Conservation (phyloP, 2,888 invertebrate genomes). For the Glaucopsyche alexis region DNA sequence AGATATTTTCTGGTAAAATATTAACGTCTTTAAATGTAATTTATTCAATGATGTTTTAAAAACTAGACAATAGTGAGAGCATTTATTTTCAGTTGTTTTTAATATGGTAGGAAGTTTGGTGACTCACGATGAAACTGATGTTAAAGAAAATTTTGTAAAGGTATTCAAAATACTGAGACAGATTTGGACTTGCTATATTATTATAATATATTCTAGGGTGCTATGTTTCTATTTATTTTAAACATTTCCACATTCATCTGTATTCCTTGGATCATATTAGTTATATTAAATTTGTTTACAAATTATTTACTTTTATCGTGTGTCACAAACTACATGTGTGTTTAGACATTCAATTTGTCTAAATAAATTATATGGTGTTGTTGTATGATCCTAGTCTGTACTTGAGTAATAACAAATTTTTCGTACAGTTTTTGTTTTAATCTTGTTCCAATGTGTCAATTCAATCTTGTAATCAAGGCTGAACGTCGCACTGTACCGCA, state of each 20-base stretch:
- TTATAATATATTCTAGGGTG: too few species aligned
- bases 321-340: not conserved
- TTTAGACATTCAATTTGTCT: not conserved
- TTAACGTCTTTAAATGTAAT: not conserved
- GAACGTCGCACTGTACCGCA: not conserved
- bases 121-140: not conserved
- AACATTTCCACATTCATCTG: not conserved
- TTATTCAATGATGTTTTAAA: not conserved
- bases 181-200: too few species aligned
- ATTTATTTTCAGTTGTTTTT: conserved; percentile 1
- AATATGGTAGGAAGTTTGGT: not conserved
- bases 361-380: not conserved
- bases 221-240: too few species aligned
- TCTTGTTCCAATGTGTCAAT: not conserved
- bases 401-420: not conserved
- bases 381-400: conserved; percentile 20
- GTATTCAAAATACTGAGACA: not conserved
- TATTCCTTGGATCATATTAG: not conserved
- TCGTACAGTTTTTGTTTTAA: not conserved
- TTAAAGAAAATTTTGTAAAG: not conserved
- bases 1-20: not conserved
- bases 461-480: too few species aligned
- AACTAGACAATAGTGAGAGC: conserved; percentile 7
- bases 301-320: not conserved
- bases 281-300: not conserved